Evolutionary conservation across 2,797 vertebrate genomes (phyloP).

Genomic region (Arctocebus calabarensis): DNA sequence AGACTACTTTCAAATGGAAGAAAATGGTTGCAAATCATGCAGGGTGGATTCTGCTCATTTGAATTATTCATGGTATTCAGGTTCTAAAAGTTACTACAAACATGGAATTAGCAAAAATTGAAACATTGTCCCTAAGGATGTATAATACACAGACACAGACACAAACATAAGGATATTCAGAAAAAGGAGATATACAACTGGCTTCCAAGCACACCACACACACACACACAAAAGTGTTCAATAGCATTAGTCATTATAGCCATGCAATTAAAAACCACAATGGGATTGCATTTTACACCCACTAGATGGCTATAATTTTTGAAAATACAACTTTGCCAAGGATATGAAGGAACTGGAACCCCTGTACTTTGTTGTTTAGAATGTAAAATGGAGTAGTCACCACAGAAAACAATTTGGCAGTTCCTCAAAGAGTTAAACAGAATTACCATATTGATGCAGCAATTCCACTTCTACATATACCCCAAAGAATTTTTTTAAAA

Average conservation of each 20-base stretch:
- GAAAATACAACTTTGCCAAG: background rate
- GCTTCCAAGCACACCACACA: background rate
- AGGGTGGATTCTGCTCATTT: background rate
- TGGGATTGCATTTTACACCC: background rate
- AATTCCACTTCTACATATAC: background rate
- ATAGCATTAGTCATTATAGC: background rate
- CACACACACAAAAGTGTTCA: background rate
- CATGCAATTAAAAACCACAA: slow-evolving; percentile 14
- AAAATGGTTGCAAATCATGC: background rate
- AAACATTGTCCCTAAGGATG: background rate
- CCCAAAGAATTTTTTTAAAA: background rate
- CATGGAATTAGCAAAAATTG: background rate
- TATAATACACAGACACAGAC: background rate
- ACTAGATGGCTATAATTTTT: background rate
- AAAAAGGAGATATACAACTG: background rate
- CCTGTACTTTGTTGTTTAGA: background rate
- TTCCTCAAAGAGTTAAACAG: background rate
- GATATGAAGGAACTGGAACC: background rate
- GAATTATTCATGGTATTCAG: background rate
- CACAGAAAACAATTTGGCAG: background rate
- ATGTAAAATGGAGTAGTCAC: background rate
- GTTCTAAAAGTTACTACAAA: background rate
- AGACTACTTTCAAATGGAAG: background rate
- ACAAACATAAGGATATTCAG: background rate
- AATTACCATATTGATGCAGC: background rate